Percentiles rank a stretch among this genome's conserved stretches.
phyloP scores from a whole-genome alignment of 2,797 vertebrate species.

The Acanthornis magna region DNA sequence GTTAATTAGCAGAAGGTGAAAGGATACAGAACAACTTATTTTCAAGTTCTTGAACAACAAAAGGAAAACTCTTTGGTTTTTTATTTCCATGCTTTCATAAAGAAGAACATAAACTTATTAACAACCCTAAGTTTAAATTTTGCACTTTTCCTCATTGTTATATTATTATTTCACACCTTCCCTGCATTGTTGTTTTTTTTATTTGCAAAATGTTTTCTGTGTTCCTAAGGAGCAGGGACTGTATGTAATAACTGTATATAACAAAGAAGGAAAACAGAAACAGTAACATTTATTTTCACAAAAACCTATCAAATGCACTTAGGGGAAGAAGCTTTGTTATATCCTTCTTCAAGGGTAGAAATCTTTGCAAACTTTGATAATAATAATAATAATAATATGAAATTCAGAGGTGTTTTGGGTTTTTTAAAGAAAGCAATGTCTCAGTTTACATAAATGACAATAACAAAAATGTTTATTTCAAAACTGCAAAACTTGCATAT shows the following conservation, averaged over 20 bases:
- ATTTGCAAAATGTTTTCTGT: neutral
- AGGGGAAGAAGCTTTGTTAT: neutral
- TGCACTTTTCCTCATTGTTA: neutral
- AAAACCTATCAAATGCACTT: neutral
- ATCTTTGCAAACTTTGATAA: neutral
- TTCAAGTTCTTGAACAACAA: neutral
- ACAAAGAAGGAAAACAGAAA: neutral
- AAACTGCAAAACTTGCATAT: neutral
- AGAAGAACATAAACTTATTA: neutral
- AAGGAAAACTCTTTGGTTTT: neutral
- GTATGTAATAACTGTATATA: neutral
- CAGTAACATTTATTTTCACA: neutral
- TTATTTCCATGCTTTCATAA: neutral
- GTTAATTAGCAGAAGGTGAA: neutral
- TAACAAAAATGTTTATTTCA: neutral
- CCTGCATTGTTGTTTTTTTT: neutral
- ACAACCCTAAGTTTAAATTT: neutral
- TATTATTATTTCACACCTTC: neutral
- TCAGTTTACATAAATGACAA: neutral
- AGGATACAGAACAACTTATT: neutral
- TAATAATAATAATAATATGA: neutral
- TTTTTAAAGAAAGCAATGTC: neutral
- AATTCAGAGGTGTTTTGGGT: neutral
- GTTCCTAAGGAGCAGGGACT: neutral
- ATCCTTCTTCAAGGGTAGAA: neutral